Evolutionary conservation across 2,113 vertebrate species (phyloP).

Genomic region (Promerops cafer): DNA sequence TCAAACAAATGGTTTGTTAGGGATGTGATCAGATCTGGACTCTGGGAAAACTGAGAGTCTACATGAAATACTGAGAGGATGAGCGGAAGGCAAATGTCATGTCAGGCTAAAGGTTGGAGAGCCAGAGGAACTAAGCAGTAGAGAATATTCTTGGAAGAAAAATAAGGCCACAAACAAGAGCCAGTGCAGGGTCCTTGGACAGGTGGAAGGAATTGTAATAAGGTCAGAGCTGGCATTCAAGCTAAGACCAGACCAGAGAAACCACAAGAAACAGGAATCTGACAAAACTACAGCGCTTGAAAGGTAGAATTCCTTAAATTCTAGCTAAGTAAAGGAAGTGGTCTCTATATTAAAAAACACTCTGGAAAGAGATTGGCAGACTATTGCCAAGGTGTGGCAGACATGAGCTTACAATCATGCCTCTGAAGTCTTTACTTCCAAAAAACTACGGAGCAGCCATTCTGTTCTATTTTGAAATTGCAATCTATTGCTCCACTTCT

Average conservation of each 20-base stretch:
- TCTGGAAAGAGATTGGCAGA: not conserved
- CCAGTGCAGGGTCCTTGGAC: not conserved
- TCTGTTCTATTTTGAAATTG: not conserved
- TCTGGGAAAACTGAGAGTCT: not conserved
- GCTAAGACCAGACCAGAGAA: not conserved
- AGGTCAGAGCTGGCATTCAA: not conserved
- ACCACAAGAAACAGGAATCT: not conserved
- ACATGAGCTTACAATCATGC: rapidly evolving
- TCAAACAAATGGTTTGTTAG: not conserved
- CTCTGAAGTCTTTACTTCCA: not conserved
- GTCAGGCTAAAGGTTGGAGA: not conserved
- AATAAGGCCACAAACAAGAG: not conserved
- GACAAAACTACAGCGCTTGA: not conserved
- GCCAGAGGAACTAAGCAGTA: not conserved
- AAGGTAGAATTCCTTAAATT: not conserved
- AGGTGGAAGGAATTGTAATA: not conserved
- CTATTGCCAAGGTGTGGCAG: not conserved
- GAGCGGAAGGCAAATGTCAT: not conserved
- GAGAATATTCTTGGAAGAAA: not conserved
- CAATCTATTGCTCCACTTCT: not conserved
- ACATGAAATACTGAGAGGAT: not conserved
- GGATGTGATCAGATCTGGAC: not conserved
- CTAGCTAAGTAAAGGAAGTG: not conserved
- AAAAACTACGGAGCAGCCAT: not conserved
- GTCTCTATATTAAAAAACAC: not conserved